Evolutionary conservation across 2,888 invertebrate species (phyloP).

Genomic region (Hypselothyrea guttata): DNA sequence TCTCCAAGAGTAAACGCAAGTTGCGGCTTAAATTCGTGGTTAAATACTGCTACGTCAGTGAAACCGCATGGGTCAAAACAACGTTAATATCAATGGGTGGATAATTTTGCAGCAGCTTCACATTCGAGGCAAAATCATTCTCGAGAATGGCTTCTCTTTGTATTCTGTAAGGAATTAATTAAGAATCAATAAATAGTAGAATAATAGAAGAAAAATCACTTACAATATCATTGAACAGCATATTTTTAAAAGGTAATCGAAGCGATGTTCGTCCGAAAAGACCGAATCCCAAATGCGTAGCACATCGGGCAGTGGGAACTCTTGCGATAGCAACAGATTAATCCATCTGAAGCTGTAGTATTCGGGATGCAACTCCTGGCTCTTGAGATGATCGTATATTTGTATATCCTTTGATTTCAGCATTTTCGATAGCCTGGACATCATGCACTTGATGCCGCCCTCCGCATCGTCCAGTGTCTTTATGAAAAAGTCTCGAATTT

Average conservation of each 20-base stretch:
- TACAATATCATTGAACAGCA: constrained; percentile 99
- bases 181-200: neutral
- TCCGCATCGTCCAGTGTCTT: constrained; percentile 96
- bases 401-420: constrained; percentile 89
- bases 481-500: constrained; percentile 98
- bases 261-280: constrained; percentile 94
- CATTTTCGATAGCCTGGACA: constrained; percentile 90
- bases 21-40: constrained; percentile 28
- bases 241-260: constrained; percentile 94
- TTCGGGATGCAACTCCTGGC: constrained; percentile 95
- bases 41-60: constrained; percentile 62
- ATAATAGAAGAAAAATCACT: constrained; percentile 79
- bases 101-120: constrained; percentile 96
- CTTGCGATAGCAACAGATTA: constrained; percentile 96
- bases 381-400: constrained; percentile 89
- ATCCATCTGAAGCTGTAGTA: constrained; percentile 99
- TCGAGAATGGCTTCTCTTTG: constrained; percentile 91
- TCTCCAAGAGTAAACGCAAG: constrained; percentile 27
- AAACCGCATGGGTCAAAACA: constrained; percentile 90
- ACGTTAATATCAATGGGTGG: constrained; percentile 94
- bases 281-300: constrained; percentile 98
- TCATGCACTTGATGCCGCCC: constrained; percentile 94
- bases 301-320: constrained; percentile 98
- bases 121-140: constrained; percentile 96
- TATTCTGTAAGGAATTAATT: constrained; percentile 84